Percentiles rank a stretch among this genome's conserved stretches.
Evolutionary conservation across 2,113 vertebrate species (phyloP).

Genomic region (Mesembrinibis cayennensis): DNA sequence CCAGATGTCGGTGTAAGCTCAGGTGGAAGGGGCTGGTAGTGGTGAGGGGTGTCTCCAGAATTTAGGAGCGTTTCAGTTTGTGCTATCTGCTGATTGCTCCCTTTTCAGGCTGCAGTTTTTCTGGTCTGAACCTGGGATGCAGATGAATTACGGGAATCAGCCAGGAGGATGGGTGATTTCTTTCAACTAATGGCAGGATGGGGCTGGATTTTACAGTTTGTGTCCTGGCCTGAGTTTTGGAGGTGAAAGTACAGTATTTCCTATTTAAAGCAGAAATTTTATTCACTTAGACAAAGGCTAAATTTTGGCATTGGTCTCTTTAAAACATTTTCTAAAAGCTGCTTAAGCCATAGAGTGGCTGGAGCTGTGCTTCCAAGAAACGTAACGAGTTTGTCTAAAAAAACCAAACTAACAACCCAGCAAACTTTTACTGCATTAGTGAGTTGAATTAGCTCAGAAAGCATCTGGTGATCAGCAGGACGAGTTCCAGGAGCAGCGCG

Average conservation of each 20-base stretch:
- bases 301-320: not conserved
- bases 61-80: not conserved
- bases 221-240: not conserved
- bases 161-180: not conserved
- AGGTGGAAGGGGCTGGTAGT: not conserved
- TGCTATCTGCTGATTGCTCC: not conserved
- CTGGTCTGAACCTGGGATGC: not conserved
- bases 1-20: not conserved
- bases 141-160: not conserved
- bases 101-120: not conserved
- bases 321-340: not conserved
- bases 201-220: not conserved
- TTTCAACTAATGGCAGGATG: not conserved
- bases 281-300: not conserved
- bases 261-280: not conserved
- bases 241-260: not conserved
- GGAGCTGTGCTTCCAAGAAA: not conserved
- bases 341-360: not conserved
- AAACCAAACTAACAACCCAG: rapidly evolving
- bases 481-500: not conserved
- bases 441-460: not conserved
- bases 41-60: not conserved
- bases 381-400: not conserved
- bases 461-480: not conserved
- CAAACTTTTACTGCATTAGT: not conserved